phyloP scores from a whole-genome alignment of 2,888 invertebrate species.

The Limnephilus auricula region DNA sequence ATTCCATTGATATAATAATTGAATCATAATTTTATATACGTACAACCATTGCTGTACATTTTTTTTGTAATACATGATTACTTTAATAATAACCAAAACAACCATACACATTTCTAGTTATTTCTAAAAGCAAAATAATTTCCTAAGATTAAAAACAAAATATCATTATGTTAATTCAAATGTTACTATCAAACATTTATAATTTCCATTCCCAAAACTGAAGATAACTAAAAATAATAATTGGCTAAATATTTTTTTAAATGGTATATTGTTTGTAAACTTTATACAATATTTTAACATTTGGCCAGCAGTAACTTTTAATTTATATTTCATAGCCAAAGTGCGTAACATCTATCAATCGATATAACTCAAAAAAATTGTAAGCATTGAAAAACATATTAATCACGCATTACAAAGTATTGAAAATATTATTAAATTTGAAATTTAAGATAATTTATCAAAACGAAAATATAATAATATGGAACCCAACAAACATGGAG shows the following conservation, averaged over 20 bases:
- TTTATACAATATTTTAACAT: background rate
- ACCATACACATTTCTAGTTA: background rate
- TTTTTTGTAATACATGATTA: background rate
- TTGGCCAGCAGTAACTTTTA: background rate
- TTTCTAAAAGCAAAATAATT: background rate
- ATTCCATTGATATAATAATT: constrained; percentile 10
- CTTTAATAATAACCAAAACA: background rate
- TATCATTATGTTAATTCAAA: background rate
- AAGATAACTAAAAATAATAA: background rate
- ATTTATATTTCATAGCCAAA: background rate
- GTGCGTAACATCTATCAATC: background rate
- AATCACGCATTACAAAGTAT: background rate
- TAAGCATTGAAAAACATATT: background rate
- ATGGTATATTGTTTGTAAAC: background rate
- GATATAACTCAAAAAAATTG: background rate
- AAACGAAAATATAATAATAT: background rate
- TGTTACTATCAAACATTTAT: background rate
- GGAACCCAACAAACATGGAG: background rate
- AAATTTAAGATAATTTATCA: background rate
- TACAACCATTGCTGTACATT: constrained; percentile 2
- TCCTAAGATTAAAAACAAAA: background rate
- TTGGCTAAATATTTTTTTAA: background rate
- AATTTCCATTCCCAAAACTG: background rate
- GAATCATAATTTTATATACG: background rate
- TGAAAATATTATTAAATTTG: background rate